Evolutionary conservation across 2,888 invertebrate genomes (phyloP).

Genomic region (Acanthosepion pharaonis): DNA sequence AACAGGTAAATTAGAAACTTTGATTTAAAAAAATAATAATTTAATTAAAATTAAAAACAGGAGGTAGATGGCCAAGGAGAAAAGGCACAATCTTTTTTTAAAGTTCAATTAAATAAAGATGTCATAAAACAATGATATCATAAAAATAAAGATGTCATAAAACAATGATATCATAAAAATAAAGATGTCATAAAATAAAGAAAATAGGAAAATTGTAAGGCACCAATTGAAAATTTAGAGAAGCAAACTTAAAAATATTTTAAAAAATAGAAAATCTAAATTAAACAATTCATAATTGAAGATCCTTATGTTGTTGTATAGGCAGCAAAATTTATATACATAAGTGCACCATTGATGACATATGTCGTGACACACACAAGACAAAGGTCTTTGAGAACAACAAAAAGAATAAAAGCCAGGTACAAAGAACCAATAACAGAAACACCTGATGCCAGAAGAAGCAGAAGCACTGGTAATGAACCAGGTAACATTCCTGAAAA

Average conservation of each 20-base stretch:
- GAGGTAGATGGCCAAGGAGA: too few relatives aligned
- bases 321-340: slow-evolving; percentile 53
- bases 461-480: background rate
- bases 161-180: too few relatives aligned
- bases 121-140: too few relatives aligned
- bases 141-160: too few relatives aligned
- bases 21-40: background rate
- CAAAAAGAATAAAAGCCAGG: slow-evolving; percentile 85
- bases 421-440: slow-evolving; percentile 83
- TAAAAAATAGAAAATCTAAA: background rate
- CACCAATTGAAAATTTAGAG: background rate
- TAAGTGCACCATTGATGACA: slow-evolving; percentile 58
- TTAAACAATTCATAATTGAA: background rate
- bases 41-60: background rate
- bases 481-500: slow-evolving; percentile 49
- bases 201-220: background rate
- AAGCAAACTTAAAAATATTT: background rate
- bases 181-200: too few relatives aligned
- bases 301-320: slow-evolving; percentile 41
- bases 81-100: too few relatives aligned
- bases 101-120: too few relatives aligned
- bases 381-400: slow-evolving; percentile 86
- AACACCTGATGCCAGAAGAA: slow-evolving; percentile 75
- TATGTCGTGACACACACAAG: slow-evolving; percentile 87
- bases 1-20: background rate